Evolutionary conservation across 2,888 invertebrate genomes (phyloP), one percentile per base, ranked within the genome.

Genomic region (Stegana nigrithorax): DNA sequence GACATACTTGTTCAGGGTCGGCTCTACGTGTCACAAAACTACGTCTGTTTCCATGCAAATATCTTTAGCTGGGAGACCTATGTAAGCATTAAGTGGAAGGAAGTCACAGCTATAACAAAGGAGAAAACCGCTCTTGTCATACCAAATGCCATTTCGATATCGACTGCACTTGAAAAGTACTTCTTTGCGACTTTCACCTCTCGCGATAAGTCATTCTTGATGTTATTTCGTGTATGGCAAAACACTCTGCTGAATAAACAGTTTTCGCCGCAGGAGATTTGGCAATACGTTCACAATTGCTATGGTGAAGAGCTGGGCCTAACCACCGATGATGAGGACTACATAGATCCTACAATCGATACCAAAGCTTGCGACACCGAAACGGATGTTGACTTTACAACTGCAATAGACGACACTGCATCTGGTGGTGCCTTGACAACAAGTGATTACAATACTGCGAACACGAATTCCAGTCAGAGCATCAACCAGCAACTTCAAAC

Each of bases 61-160:
- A 97, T 98, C 82, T 96, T 98, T 86, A 91, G 95, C 78, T 98
- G 97, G 97, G 97, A 97, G 87, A 97, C 96, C 5, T 90, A 89
- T 82, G 88, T 97, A 67, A 91, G 90, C 58, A 89, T 97, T 59
- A 91, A 91, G 73, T 95, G 95, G 91, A 94, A 93, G 83, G 96
- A 97, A 79, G 93, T 98, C 65, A 92, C 93, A 5, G 91, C 94
- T 56, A 94, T 98, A 83, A 96, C 96, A 44, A 98, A 98, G 87
- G 96, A 96, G 86, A 95, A 95, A 88, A 96, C 96, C 0, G 93
- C 93, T 14, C 88, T 93, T 84, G 95, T 98, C 67, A 97, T 98
- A 83, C 98, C 98, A 62, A 98, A 98, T 88, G 98, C 98, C 62
- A 94, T 98, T 79, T 91, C 95, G 73, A 90, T 96, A 68, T 90